A percentile compares a stretch with the other conserved stretches of the same genome.
These are phyloP conservation scores for Lasioglossum figueresi DNA, from an alignment of 2,888 invertebrate species.

Conservation along the genomic window DNA sequence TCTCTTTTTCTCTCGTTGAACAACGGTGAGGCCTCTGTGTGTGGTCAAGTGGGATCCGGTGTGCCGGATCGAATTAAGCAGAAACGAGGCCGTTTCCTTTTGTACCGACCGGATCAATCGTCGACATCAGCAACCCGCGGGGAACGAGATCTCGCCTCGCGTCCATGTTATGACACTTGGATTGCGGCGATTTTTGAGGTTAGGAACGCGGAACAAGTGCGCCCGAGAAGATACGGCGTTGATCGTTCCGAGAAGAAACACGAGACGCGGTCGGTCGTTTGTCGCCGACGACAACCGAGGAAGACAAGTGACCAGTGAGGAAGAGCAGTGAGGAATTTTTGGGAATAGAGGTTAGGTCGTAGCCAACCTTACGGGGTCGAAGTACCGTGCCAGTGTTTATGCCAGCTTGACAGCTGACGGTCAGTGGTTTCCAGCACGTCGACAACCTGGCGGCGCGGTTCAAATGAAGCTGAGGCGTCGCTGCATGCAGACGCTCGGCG, in stretches of 20 bases:
- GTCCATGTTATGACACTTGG: slow-evolving; percentile 28
- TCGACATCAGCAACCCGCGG: slow-evolving; percentile 4
- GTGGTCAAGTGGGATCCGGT: slow-evolving; percentile 57
- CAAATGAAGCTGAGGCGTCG: slow-evolving; percentile 83
- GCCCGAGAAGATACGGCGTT: background rate
- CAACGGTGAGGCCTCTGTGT: slow-evolving; percentile 43
- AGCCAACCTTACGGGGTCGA: slow-evolving; percentile 24
- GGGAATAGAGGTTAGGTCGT: slow-evolving; percentile 32
- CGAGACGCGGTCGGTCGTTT: background rate
- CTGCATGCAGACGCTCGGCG: slow-evolving; percentile 83
- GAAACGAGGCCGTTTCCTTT: slow-evolving; percentile 64
- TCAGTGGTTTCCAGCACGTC: slow-evolving; percentile 76
- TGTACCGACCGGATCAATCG: slow-evolving; percentile 58
- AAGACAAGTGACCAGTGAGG: slow-evolving; percentile 40
- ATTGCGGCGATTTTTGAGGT: background rate
- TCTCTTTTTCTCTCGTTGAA: background rate
- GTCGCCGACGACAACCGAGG: background rate
- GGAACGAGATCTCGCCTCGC: background rate
- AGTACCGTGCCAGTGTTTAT: slow-evolving; percentile 66
- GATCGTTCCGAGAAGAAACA: background rate
- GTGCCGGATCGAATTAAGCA: slow-evolving; percentile 56
- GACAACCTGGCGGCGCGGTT: slow-evolving; percentile 82
- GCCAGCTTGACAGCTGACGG: slow-evolving; percentile 79
- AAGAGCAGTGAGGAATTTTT: slow-evolving; percentile 35
- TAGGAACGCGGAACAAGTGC: slow-evolving; percentile 9